phyloP scores from a whole-genome alignment of 2,888 invertebrate genomes.

The Agrypnus murinus region DNA sequence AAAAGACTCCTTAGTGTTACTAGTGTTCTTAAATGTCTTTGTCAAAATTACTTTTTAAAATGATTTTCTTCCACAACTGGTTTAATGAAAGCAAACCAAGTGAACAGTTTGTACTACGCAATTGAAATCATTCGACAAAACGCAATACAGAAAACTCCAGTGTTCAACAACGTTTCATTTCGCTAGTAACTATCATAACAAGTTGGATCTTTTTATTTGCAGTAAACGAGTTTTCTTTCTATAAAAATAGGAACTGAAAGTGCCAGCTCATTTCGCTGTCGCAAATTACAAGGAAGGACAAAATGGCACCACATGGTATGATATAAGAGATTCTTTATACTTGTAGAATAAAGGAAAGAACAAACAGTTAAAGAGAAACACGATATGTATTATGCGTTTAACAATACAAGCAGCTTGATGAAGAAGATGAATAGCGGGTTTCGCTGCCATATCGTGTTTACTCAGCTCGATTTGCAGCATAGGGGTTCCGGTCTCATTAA shows the following conservation, averaged over 20 bases:
- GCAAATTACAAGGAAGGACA: conserved; percentile 31
- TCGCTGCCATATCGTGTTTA: conserved; percentile 42
- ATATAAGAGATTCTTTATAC: conserved; percentile 36
- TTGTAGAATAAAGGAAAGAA: conserved; percentile 38
- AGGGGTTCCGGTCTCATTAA: conserved; percentile 34
- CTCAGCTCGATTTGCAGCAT: conserved; percentile 42
- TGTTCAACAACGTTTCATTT: too few species aligned
- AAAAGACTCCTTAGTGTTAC: too few species aligned
- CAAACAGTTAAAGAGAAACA: conserved; percentile 40
- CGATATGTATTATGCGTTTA: conserved; percentile 38
- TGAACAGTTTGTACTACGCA: too few species aligned
- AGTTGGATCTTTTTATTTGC: conserved; percentile 20
- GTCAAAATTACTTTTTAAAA: too few species aligned
- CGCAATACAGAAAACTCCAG: too few species aligned
- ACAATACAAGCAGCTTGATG: conserved; percentile 43
- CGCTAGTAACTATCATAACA: background rate
- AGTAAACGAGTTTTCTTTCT: conserved; percentile 22
- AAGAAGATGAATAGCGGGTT: conserved; percentile 45
- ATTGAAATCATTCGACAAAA: too few species aligned
- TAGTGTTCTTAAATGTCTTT: too few species aligned
- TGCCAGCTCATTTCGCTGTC: conserved; percentile 31
- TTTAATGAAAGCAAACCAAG: too few species aligned
- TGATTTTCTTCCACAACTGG: too few species aligned
- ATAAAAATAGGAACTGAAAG: conserved; percentile 20
- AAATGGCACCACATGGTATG: conserved; percentile 33